Evolutionary conservation across 2,888 invertebrate genomes (phyloP), one percentile per base, ranked within the genome.

Genomic region (Trichopoda pennipes): DNA sequence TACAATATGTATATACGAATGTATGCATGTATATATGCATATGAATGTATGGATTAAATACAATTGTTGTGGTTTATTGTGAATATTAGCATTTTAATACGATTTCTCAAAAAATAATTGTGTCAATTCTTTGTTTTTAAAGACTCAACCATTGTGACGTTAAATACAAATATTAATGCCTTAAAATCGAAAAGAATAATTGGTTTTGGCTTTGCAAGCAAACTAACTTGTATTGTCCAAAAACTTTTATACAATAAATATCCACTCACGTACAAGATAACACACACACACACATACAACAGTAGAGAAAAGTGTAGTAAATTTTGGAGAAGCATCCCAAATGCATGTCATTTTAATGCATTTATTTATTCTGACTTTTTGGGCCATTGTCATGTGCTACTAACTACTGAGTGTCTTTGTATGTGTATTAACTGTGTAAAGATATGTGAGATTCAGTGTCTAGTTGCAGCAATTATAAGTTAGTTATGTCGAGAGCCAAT

Each of bases 361-460:
- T 78, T 78, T 78, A 78, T 72, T 78, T 72, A 64, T 78, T 72
- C 64, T 66, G 64, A 78, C 78, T 72, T 78, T 72, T 78, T 58
- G 72, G 78, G 70, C 64, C 58, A 78, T 72, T 78, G 72, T 78
- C 78, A 72, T 72, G 60, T 72, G 58, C 47, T 66, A 6, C 58
- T 53, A 42, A 47, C 78, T 53, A 60, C 55, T 55, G 12, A 16
- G 16, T 19, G 14, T 10, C 12, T 44, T 23, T 44, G 32, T 9
- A 17, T 21, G 14, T 53, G 17, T 44, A 10, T 49, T 32, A 21
- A 14, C 35, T 32, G 21, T 42, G 12, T 42, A 44, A 9, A 51
- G 6, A 58, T 28, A 35, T 49, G 28, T 14, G 42, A 19, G 38
- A 16, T 1, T 21, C 12, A 8, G 35, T 51, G 44, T 78, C 19